Base-by-base conservation (phyloP, 2,888 invertebrate genomes). In the Salticus scenicus region DNA sequence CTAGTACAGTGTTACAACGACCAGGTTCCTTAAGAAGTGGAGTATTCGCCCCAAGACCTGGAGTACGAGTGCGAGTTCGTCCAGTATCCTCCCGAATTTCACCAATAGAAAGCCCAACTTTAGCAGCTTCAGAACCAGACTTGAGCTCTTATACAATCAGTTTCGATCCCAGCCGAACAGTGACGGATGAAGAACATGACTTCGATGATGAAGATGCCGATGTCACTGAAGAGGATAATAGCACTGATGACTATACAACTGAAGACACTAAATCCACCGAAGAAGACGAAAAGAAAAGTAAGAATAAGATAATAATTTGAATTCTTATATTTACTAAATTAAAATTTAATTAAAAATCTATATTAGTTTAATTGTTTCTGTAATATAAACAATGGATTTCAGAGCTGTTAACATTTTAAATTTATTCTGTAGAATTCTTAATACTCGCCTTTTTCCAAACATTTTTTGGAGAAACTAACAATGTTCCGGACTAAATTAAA, bases 51-150 rank as follows among this genome's bases (percentile, higher is more conserved):
- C 78, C 77, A 24, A 77, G 88, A 73, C 87, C 87, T 12, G 88
- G 88, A 57, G 87, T 87, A 51, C 73, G 88, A 12, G 86, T 88
- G 4, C 66, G 86, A 69, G 81, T 87, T 8, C 67, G 87, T 24
- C 88, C 88, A 1, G 67, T 82, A 10, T 37, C 83, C 14, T 69
- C 79, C 12, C 66, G 82, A 47, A 33, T 70, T 20, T 14, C n/a
- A 4, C 17, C 76, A 0, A 1, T 30, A 24, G 71, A 71, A 33
- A 27, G 30, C 17, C 27, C 51, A 30, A 51, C 47, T 7, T 31
- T 31, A 1, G 63, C 57, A 31, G 27, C 27, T 28, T 20, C 24
- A 12, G 28, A 67, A 28, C 69, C 78, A 67, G 69, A 67, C 12
- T 17, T 42, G 0, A 78, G 67, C 30, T 51, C 76, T 1, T n/a